A percentile compares a stretch with the other conserved stretches of the same genome.
These are phyloP conservation scores for Cephus runcator DNA, from an alignment of 2,888 invertebrate species.

Conservation along the genomic window DNA sequence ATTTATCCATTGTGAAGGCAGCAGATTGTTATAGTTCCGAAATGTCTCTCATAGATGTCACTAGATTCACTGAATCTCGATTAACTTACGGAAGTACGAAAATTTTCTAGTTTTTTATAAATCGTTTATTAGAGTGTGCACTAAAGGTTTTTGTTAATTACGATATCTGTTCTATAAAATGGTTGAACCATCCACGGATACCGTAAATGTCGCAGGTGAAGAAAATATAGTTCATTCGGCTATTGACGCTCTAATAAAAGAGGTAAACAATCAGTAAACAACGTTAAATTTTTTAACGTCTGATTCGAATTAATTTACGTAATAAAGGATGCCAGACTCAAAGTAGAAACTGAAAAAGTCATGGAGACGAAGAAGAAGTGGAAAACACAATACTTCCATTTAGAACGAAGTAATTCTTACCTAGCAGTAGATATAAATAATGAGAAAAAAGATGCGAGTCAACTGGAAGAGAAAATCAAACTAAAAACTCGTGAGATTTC, in stretches of 20 bases:
- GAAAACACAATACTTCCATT: neutral
- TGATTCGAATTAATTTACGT: neutral
- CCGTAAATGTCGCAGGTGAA: neutral
- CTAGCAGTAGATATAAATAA: neutral
- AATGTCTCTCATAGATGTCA: neutral
- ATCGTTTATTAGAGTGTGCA: neutral
- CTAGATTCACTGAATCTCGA: neutral
- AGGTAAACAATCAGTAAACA: neutral
- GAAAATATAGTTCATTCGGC: neutral
- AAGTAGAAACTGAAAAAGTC: neutral
- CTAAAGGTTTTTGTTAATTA: neutral
- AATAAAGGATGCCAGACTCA: neutral
- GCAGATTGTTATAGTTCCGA: neutral
- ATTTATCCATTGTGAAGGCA: neutral
- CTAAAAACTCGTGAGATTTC: neutral
- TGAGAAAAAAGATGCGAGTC: neutral
- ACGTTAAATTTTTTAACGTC: neutral
- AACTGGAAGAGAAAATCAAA: neutral
- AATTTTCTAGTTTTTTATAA: neutral
- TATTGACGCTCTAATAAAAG: neutral
- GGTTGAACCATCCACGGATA: neutral
- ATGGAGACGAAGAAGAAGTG: neutral
- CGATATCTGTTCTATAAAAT: neutral
- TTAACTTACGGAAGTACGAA: neutral
- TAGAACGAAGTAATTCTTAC: neutral